Conservation (phyloP, 1,140 invertebrate genomes). For the Aphelenchoides fujianensis region DNA sequence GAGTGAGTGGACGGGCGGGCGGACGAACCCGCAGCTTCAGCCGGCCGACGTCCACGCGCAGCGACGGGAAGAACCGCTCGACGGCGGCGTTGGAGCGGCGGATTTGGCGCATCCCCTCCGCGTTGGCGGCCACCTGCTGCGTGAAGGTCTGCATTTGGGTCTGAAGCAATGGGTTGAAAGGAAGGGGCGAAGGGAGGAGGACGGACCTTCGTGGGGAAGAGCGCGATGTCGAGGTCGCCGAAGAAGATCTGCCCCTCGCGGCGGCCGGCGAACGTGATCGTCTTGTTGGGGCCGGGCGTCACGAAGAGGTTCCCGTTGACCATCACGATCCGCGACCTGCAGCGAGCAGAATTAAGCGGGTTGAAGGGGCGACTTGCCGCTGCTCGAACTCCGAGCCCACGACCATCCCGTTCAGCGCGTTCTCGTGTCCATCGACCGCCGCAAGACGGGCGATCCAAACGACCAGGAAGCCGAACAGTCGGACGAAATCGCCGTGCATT, state of each 20-base stretch:
- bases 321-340: slow-evolving; percentile 44
- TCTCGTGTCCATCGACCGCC: no score
- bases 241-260: not conserved
- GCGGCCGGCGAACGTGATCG: slow-evolving; percentile 31
- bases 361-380: no score
- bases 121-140: not conserved
- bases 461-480: no score
- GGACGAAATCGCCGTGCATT: no score
- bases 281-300: slow-evolving; percentile 37
- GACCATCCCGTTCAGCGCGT: no score
- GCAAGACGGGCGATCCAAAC: no score
- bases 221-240: not conserved
- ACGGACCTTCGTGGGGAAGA: not conserved
- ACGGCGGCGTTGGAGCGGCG: not conserved
- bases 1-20: not conserved
- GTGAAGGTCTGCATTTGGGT: not conserved
- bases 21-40: not conserved
- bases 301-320: slow-evolving; percentile 43
- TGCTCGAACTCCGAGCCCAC: no score
- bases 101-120: not conserved
- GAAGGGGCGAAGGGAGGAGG: no score
- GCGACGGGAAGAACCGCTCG: not conserved
- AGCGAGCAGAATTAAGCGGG: no score
- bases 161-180: not conserved
- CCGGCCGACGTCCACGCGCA: not conserved